Evolutionary conservation across 2,888 invertebrate genomes (phyloP).

Genomic region (Alcis repandata): DNA sequence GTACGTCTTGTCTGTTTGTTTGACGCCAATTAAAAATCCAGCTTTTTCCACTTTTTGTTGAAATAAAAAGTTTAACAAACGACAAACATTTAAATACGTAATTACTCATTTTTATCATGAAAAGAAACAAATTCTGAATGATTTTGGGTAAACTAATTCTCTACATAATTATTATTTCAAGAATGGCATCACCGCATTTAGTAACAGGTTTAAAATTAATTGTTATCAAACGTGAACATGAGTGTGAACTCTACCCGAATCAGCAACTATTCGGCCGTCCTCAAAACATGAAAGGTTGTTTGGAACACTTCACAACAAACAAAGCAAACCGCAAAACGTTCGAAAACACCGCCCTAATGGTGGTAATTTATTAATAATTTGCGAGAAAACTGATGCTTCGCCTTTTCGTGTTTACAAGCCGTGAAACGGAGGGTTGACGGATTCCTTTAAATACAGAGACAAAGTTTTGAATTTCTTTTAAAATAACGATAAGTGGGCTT

Average conservation of each 20-base stretch:
- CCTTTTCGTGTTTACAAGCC: constrained; percentile 58
- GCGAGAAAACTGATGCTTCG: constrained; percentile 56
- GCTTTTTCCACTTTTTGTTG: too few species aligned
- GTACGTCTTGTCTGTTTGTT: too few species aligned
- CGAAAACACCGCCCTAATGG: constrained; percentile 72
- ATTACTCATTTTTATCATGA: too few species aligned
- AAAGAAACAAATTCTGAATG: too few species aligned
- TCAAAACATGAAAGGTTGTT: constrained; percentile 66
- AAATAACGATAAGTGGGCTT: background rate
- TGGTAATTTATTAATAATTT: constrained; percentile 78
- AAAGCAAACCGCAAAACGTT: constrained; percentile 71
- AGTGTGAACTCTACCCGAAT: constrained; percentile 33
- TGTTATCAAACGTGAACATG: constrained; percentile 7
- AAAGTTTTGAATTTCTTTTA: background rate
- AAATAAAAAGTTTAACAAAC: too few species aligned
- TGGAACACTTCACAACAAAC: constrained; percentile 68
- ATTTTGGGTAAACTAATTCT: too few species aligned
- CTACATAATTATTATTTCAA: background rate
- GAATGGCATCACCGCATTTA: background rate
- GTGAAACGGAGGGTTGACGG: constrained; percentile 51
- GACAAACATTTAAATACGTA: too few species aligned
- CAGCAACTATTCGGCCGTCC: constrained; percentile 43
- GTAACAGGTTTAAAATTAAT: background rate
- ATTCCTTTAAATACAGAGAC: constrained; percentile 40
- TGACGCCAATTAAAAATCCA: too few species aligned